These are phyloP conservation scores for Coleophora flavipennella DNA, from an alignment of 2,888 invertebrate genomes.

Conservation along the genomic window DNA sequence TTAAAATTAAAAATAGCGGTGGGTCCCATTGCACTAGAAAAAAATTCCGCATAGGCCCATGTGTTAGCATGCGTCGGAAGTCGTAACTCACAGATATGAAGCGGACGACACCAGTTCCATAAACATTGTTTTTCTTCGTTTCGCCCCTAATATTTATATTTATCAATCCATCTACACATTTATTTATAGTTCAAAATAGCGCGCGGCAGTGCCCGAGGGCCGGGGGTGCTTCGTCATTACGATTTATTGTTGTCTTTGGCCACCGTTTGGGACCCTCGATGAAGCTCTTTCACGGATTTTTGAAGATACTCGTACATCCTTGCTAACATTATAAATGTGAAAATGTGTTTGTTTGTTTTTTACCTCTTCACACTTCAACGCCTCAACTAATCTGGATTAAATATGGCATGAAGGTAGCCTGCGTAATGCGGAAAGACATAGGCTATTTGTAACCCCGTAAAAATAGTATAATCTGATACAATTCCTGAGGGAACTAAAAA, in stretches of 20 bases:
- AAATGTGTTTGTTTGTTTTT: too few species aligned
- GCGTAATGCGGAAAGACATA: too few species aligned
- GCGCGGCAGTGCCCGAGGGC: slow-evolving; percentile 66
- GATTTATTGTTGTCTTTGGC: slow-evolving; percentile 70
- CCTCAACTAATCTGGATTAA: too few species aligned
- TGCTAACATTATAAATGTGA: too few species aligned
- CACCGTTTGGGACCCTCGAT: slow-evolving; percentile 50
- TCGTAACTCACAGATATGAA: slow-evolving; percentile 72
- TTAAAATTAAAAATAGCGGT: too few species aligned
- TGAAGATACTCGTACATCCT: too few species aligned
- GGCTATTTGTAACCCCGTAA: too few species aligned
- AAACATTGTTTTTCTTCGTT: slow-evolving; percentile 73
- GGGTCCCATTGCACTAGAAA: slow-evolving; percentile 29
- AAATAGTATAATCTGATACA: too few species aligned
- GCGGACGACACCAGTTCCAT: slow-evolving; percentile 72
- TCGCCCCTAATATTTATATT: slow-evolving; percentile 73
- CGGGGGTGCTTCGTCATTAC: slow-evolving; percentile 62
- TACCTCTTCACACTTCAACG: too few species aligned
- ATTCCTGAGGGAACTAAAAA: too few species aligned
- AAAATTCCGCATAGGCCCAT: slow-evolving; percentile 63
- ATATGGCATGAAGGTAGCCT: too few species aligned
- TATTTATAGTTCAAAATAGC: slow-evolving; percentile 71
- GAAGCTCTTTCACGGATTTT: slow-evolving; percentile 23
- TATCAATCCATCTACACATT: slow-evolving; percentile 73
- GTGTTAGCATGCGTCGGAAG: slow-evolving; percentile 67